phyloP scores from a whole-genome alignment of 2,113 vertebrate genomes.

The Bolborhynchus lineola region DNA sequence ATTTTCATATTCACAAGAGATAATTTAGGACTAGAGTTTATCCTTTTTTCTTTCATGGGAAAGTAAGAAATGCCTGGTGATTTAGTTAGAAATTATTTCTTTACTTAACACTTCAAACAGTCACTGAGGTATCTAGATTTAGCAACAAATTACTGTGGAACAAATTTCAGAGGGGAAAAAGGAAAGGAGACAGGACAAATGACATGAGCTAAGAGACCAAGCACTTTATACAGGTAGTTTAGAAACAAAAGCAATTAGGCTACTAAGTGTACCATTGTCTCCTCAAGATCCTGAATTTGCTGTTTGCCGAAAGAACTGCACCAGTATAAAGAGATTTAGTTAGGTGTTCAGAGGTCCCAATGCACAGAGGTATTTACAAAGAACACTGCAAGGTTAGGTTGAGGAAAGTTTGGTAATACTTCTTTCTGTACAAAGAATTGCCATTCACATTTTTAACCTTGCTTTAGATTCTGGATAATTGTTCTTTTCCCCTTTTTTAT shows the following conservation, averaged over 20 bases:
- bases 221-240: not conserved
- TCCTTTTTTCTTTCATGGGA: not conserved
- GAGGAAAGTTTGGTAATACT: not conserved
- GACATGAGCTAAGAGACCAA: not conserved
- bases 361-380: not conserved
- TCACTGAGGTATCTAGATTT: not conserved
- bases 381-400: not conserved
- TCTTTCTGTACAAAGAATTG: not conserved
- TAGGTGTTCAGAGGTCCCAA: not conserved
- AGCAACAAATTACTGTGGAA: not conserved
- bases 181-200: not conserved
- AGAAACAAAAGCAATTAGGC: conserved; percentile 6
- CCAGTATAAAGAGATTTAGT: not conserved
- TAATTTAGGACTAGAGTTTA: not conserved
- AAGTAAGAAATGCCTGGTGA: not conserved
- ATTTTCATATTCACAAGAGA: conserved; percentile 49
- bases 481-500: fast-evolving
- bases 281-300: not conserved
- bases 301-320: not conserved
- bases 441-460: not conserved
- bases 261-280: not conserved
- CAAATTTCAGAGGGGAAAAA: not conserved
- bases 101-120: not conserved
- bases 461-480: not conserved
- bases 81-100: not conserved